Percentiles rank a stretch among this genome's conserved stretches.
Conservation (phyloP, 2,888 invertebrate species). For the Coelogynopora nodosa region DNA sequence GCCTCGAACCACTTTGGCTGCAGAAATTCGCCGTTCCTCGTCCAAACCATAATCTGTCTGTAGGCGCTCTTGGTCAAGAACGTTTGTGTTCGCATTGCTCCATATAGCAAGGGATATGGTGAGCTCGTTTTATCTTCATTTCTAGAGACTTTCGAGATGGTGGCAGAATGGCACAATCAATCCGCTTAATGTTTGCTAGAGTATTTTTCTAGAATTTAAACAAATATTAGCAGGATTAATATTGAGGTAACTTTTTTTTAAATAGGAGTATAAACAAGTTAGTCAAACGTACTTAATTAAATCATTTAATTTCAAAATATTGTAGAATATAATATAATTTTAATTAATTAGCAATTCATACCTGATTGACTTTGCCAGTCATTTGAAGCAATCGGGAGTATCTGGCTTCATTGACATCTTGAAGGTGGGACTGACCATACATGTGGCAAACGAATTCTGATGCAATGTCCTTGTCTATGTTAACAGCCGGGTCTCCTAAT, state of each 20-base stretch:
- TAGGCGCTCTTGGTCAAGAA: not conserved
- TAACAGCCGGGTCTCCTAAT: not conserved
- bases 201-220: constrained; percentile 37
- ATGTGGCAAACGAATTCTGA: constrained; percentile 39
- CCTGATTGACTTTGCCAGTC: constrained; percentile 41
- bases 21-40: not conserved
- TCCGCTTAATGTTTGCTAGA: constrained; percentile 40
- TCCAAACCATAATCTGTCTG: not conserved
- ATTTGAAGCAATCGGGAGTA: constrained; percentile 40
- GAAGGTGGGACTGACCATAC: constrained; percentile 20
- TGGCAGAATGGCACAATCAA: constrained; percentile 44
- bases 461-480: constrained; percentile 32
- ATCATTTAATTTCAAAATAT: not conserved
- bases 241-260: not conserved
- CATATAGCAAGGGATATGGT: constrained; percentile 30
- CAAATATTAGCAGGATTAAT: not conserved
- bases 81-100: not conserved
- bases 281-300: not conserved
- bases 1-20: not conserved
- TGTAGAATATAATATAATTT: not conserved
- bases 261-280: not conserved
- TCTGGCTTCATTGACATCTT: constrained; percentile 43
- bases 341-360: constrained; percentile 11
- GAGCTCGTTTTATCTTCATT: constrained; percentile 33
- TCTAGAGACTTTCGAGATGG: constrained; percentile 29